Evolutionary conservation across 2,888 invertebrate species (phyloP).

Genomic region (Orthosia gothica): DNA sequence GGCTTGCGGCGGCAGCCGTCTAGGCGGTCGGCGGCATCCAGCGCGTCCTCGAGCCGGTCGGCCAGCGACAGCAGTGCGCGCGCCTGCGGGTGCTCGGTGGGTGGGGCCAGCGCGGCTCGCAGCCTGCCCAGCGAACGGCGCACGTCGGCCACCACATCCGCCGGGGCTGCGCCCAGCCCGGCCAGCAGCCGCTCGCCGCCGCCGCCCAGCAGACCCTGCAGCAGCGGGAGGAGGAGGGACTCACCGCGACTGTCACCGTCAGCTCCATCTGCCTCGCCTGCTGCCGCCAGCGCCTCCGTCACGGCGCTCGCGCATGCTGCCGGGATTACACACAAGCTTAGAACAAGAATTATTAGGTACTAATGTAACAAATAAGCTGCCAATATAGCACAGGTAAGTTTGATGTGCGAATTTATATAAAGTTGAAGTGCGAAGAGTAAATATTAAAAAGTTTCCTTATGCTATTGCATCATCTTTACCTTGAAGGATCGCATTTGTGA

Average conservation of each 20-base stretch:
- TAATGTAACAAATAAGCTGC: slow-evolving; percentile 2
- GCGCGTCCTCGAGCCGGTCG: slow-evolving; percentile 93
- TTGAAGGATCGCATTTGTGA: neutral
- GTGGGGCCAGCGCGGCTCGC: slow-evolving; percentile 93
- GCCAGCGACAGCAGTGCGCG: slow-evolving; percentile 93
- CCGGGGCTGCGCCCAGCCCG: slow-evolving; percentile 89
- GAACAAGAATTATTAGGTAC: neutral
- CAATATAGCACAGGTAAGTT: neutral
- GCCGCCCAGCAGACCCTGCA: slow-evolving; percentile 93
- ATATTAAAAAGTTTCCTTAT: neutral
- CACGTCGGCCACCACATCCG: slow-evolving; percentile 94
- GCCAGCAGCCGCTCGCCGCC: slow-evolving; percentile 85
- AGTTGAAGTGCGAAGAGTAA: neutral
- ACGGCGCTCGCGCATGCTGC: slow-evolving; percentile 88
- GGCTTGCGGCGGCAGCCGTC: slow-evolving; percentile 85
- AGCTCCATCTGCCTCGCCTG: slow-evolving; percentile 74
- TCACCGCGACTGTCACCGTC: slow-evolving; percentile 92
- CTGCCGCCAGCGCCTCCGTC: slow-evolving; percentile 86
- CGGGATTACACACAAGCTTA: slow-evolving; percentile 35
- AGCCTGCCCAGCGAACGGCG: slow-evolving; percentile 94
- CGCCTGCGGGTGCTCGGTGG: slow-evolving; percentile 88
- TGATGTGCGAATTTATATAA: neutral
- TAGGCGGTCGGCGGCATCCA: slow-evolving; percentile 84
- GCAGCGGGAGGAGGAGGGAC: slow-evolving; percentile 94
- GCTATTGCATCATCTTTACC: slow-evolving; percentile 13